Evolutionary conservation across 2,797 vertebrate species (phyloP).

Genomic region (Petrocephalus sullivani): DNA sequence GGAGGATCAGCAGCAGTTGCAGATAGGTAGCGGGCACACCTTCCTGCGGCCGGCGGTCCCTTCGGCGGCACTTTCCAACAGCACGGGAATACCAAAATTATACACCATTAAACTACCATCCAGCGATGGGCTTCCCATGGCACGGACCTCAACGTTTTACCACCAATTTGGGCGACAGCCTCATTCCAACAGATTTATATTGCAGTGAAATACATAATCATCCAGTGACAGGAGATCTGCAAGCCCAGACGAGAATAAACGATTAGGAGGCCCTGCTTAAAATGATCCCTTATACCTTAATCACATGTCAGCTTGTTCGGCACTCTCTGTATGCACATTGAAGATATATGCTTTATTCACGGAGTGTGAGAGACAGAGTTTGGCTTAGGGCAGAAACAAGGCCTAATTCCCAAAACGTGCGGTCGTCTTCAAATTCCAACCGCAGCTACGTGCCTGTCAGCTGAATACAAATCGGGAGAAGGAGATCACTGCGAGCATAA

Average conservation of each 20-base stretch:
- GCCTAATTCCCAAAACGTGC: neutral
- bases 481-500: neutral
- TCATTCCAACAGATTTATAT: neutral
- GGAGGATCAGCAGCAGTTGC: neutral
- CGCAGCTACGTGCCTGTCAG: neutral
- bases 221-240: neutral
- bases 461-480: neutral
- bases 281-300: conserved; percentile 3
- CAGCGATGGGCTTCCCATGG: neutral
- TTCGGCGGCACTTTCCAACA: neutral
- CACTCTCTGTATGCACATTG: neutral
- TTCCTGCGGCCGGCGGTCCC: neutral
- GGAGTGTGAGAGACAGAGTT: neutral
- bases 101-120: neutral
- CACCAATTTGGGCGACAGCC: neutral
- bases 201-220: neutral
- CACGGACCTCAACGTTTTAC: neutral
- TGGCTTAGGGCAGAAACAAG: neutral
- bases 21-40: neutral
- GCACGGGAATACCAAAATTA: neutral
- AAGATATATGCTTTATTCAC: neutral
- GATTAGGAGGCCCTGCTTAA: neutral
- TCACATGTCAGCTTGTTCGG: neutral
- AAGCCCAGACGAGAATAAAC: neutral
- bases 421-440: conserved; percentile 2